A percentile compares a stretch with the other conserved stretches of the same genome.
Evolutionary conservation across 92 coral and sea anemone species (phyloP).

Genomic region (Porites cylindrica): DNA sequence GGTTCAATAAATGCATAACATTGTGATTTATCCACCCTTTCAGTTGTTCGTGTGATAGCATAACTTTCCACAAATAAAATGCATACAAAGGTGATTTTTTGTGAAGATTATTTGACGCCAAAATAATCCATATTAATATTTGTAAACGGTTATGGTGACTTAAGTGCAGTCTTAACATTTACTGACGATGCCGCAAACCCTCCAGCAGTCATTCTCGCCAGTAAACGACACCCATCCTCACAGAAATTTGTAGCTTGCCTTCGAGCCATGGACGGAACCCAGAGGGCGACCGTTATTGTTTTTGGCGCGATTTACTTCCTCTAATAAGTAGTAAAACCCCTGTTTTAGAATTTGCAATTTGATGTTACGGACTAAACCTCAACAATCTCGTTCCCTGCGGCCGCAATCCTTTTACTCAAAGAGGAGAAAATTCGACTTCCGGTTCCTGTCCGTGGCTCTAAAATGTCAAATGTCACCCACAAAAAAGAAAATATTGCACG

Average conservation of each 20-base stretch:
- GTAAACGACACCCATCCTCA: slow-evolving; percentile 19
- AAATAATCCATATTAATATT: no score
- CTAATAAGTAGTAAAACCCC: slow-evolving; percentile 6
- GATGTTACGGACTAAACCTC: slow-evolving; percentile 11
- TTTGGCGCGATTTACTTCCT: slow-evolving; percentile 13
- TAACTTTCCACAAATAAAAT: slow-evolving; percentile 4
- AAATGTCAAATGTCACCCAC: no score
- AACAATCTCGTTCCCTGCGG: slow-evolving; percentile 15
- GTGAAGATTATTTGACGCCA: no score
- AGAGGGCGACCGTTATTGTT: slow-evolving; percentile 21
- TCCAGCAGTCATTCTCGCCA: slow-evolving; percentile 5
- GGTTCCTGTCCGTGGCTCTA: no score
- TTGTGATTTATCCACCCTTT: slow-evolving; percentile 15
- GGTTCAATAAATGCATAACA: slow-evolving; percentile 3
- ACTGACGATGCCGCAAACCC: background rate
- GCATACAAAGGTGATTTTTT: background rate
- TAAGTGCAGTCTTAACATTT: slow-evolving; percentile 22
- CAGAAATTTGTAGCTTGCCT: slow-evolving; percentile 21
- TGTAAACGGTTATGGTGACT: background rate
- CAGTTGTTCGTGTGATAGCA: slow-evolving; percentile 5
- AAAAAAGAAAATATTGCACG: no score
- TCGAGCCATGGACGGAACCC: slow-evolving; percentile 18
- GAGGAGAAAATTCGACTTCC: no score
- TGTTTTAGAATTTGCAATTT: slow-evolving; percentile 17
- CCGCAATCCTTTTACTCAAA: slow-evolving; percentile 5